phyloP scores from a whole-genome alignment of 2,888 invertebrate species.

The Chymomyza caudatula region DNA sequence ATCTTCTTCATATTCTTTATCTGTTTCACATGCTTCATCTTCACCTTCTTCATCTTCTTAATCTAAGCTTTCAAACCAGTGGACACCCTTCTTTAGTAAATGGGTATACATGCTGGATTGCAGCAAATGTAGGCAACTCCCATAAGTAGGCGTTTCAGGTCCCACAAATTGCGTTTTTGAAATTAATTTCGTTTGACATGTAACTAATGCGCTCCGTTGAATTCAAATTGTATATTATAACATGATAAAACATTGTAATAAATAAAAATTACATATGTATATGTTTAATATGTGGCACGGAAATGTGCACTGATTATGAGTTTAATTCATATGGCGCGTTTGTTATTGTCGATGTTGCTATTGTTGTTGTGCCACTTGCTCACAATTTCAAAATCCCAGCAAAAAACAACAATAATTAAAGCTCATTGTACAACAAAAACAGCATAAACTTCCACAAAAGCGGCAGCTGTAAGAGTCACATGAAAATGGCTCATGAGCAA shows the following conservation, averaged over 20 bases:
- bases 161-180: not conserved
- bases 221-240: conserved; percentile 8
- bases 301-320: conserved; percentile 51
- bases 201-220: conserved; percentile 44
- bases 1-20: too few relatives aligned
- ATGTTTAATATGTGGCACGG: conserved; percentile 36
- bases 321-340: conserved; percentile 41
- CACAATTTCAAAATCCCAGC: conserved; percentile 11
- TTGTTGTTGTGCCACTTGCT: conserved; percentile 14
- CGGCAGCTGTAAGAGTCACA: not conserved
- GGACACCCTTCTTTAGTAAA: too few relatives aligned
- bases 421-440: not conserved
- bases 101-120: too few relatives aligned
- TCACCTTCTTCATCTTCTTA: too few relatives aligned
- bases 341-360: not conserved
- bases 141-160: too few relatives aligned
- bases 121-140: too few relatives aligned
- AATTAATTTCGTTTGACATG: conserved; percentile 45
- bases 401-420: conserved; percentile 5
- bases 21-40: too few relatives aligned
- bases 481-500: conserved; percentile 26
- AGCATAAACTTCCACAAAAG: not conserved
- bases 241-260: not conserved
- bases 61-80: too few relatives aligned
- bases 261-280: not conserved